These are phyloP conservation scores for Fratercula arctica DNA, from an alignment of 2,797 vertebrate species.

Conservation along the genomic window DNA sequence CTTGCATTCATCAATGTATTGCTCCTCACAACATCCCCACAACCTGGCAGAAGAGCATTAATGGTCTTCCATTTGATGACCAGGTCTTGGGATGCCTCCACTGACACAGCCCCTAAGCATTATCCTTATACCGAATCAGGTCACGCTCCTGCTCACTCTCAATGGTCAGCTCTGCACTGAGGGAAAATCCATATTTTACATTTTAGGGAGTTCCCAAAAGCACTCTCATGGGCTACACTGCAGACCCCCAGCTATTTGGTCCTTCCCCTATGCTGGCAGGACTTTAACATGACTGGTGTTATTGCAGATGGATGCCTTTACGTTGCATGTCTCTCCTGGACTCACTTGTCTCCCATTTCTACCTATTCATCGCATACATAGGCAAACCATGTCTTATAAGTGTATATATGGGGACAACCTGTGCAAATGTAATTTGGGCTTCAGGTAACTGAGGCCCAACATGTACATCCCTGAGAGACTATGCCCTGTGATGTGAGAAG, in stretches of 20 bases:
- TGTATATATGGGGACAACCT: not conserved
- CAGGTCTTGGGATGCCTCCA: no score
- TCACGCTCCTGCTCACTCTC: not conserved
- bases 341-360: not conserved
- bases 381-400: not conserved
- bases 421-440: not conserved
- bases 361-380: rapidly evolving
- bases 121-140: not conserved
- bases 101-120: not conserved
- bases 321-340: rapidly evolving
- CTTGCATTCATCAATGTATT: not conserved
- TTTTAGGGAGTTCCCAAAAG: not conserved
- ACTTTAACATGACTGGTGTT: not conserved
- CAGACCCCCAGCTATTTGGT: not conserved
- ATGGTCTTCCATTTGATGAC: not conserved
- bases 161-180: rapidly evolving
- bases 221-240: rapidly evolving
- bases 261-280: not conserved
- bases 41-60: not conserved
- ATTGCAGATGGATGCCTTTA: not conserved
- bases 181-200: rapidly evolving
- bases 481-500: not conserved
- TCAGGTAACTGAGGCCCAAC: not conserved
- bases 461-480: not conserved
- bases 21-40: not conserved